A percentile compares a stretch with the other conserved stretches of the same genome.
Evolutionary conservation across 2,797 vertebrate genomes (phyloP).

Genomic region (Oryzias sinensis): DNA sequence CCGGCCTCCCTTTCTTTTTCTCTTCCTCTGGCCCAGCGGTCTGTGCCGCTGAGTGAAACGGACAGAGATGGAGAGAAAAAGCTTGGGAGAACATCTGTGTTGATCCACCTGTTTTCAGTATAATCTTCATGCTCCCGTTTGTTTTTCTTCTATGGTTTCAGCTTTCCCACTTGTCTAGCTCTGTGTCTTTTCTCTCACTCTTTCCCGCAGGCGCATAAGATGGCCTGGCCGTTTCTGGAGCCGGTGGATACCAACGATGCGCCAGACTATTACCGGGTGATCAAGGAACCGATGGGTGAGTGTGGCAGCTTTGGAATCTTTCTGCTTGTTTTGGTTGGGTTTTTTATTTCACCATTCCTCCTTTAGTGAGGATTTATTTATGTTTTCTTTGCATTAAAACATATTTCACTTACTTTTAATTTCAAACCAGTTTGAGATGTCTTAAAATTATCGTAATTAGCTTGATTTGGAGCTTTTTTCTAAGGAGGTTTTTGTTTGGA

Average conservation of each 20-base stretch:
- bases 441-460: too few species aligned
- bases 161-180: slow-evolving; percentile 49
- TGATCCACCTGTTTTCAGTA: slow-evolving; percentile 74
- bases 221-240: slow-evolving; percentile 98
- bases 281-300: slow-evolving; percentile 99
- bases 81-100: slow-evolving; percentile 66
- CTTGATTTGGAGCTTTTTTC: too few species aligned
- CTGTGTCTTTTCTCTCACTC: slow-evolving; percentile 19
- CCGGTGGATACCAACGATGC: slow-evolving; percentile 96
- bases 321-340: too few species aligned
- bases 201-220: slow-evolving; percentile 88
- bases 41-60: background rate
- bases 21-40: slow-evolving; percentile 15
- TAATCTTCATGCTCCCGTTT: slow-evolving; percentile 57
- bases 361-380: too few species aligned
- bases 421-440: too few species aligned
- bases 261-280: slow-evolving; percentile 96
- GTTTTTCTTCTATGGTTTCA: slow-evolving; percentile 53
- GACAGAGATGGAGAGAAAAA: slow-evolving; percentile 14
- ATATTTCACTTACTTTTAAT: too few species aligned
- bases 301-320: slow-evolving; percentile 65
- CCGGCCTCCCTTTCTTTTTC: slow-evolving; percentile 31
- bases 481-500: too few species aligned
- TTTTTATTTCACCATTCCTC: too few species aligned
- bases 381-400: too few species aligned